Evolutionary conservation across 2,797 vertebrate species (phyloP), one percentile per base, ranked within the genome.

Genomic region (Otolemur crassicaudatus): DNA sequence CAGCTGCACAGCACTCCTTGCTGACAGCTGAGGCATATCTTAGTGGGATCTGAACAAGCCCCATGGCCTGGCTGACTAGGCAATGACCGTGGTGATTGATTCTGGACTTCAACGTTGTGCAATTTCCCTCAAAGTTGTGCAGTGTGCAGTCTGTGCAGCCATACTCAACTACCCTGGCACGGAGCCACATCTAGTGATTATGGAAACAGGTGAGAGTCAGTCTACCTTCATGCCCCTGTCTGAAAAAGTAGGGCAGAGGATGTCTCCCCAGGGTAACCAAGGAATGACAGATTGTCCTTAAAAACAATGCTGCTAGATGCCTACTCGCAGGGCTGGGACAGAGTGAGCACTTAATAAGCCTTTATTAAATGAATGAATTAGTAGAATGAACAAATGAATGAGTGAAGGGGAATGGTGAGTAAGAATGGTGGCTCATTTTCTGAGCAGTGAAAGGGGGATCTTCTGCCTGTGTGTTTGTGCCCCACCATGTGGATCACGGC

Each of bases 241-340:
- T 31, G 75, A 53, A 70, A 75, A 95, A 73, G 46, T 63, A 84
- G 94, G 67, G 49, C 87, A 87, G 80, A 87, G 40, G 23, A 91
- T 49, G 83, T 77, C 60, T 53, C 6, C 40, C 31, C 31, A 14
- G 43, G 93, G 72, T 31, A 84, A 53, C n/a, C 43, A 31, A 60
- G 70, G 92, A 73, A 63, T 58, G 89, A 58, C 17, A 81, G 94
- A 72, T 25, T 79, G 40, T 92, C 56, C 73, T 80, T 83, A 29
- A 77, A 84, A 49, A 23, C 0, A n/a, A 4, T 72, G 72, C 77
- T 13, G 10, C 34, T 37, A 46, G n/a, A 94, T 19, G 49, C 31
- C 60, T 23, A 23, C 53, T 60, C 29, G 19, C 23, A 22, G 76
- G 27, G 67, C 46, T 43, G 53, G 79, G 19, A 73, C 34, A 29